Evolutionary conservation across 2,113 vertebrate genomes (phyloP).

Genomic region (Ceyx margarethae): DNA sequence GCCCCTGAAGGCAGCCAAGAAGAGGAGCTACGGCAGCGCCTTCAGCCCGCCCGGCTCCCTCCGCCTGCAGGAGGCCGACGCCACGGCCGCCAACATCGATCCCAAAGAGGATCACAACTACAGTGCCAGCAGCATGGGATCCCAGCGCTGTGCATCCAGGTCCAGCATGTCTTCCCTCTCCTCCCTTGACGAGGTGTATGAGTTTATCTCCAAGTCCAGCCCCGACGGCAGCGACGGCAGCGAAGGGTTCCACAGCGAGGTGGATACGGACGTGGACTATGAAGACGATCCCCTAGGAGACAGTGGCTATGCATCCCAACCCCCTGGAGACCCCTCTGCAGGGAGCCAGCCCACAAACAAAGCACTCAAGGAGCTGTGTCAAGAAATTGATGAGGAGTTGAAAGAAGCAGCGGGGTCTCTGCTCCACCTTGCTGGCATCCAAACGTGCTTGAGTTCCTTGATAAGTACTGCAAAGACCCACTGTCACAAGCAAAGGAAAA

Average conservation of each 20-base stretch:
- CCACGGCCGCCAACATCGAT: constrained; percentile 82
- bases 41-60: constrained; percentile 60
- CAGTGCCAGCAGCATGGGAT: constrained; percentile 80
- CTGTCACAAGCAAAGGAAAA: constrained; percentile 89
- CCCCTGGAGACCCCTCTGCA: constrained; percentile 57
- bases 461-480: constrained; percentile 85
- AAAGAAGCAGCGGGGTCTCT: constrained; percentile 98
- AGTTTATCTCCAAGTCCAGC: constrained; percentile 79
- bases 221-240: constrained; percentile 84
- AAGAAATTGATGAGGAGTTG: constrained; percentile 95
- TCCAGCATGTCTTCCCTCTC: constrained; percentile 85
- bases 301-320: constrained; percentile 77
- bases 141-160: constrained; percentile 87
- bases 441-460: constrained; percentile 86
- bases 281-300: constrained; percentile 81
- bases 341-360: constrained; percentile 79
- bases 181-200: constrained; percentile 86
- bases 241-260: constrained; percentile 93
- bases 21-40: constrained; percentile 71
- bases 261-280: constrained; percentile 85
- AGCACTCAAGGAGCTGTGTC: constrained; percentile 78
- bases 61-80: constrained; percentile 46
- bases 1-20: constrained; percentile 74
- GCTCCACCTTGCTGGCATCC: constrained; percentile 95
- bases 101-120: constrained; percentile 98